Evolutionary conservation across 2,888 invertebrate species (phyloP).

Genomic region (Tortrix viridana): DNA sequence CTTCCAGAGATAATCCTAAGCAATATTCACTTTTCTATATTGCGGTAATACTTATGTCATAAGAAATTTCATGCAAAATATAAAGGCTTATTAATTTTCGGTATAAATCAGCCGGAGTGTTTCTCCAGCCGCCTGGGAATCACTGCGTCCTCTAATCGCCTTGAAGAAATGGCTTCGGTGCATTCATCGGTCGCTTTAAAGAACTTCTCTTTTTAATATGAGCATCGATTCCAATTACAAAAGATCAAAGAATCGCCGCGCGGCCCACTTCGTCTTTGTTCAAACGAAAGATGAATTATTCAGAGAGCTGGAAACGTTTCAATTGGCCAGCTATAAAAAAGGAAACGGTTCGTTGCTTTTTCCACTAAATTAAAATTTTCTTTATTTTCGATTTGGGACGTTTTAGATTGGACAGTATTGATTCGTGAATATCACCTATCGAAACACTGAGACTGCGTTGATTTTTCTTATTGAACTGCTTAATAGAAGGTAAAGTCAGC

Average conservation of each 20-base stretch:
- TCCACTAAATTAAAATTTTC: slow-evolving; percentile 81
- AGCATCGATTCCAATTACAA: slow-evolving; percentile 85
- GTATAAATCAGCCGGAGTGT: slow-evolving; percentile 28
- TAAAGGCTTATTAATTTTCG: slow-evolving; percentile 10
- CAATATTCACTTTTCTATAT: slow-evolving; percentile 28
- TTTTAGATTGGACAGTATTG: slow-evolving; percentile 56
- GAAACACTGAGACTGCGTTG: slow-evolving; percentile 18
- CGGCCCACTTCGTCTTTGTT: slow-evolving; percentile 84
- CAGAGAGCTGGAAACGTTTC: slow-evolving; percentile 84
- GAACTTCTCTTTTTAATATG: slow-evolving; percentile 83
- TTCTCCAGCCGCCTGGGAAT: slow-evolving; percentile 58
- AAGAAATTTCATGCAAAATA: slow-evolving; percentile 2
- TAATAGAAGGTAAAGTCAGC: not conserved
- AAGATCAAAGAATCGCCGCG: slow-evolving; percentile 84
- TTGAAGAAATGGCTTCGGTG: slow-evolving; percentile 79
- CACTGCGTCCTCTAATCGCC: slow-evolving; percentile 72
- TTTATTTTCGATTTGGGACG: slow-evolving; percentile 74
- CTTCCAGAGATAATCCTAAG: slow-evolving; percentile 34
- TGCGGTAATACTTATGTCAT: slow-evolving; percentile 6
- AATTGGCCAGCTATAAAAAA: slow-evolving; percentile 84
- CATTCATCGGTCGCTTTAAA: slow-evolving; percentile 77
- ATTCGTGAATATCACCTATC: slow-evolving; percentile 49
- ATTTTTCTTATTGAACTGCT: not conserved
- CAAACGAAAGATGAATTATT: slow-evolving; percentile 85
- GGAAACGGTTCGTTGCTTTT: slow-evolving; percentile 82